Percentiles rank a stretch among this genome's conserved stretches.
Conservation (phyloP, 2,113 vertebrate genomes). For the Engraulis encrasicolus region DNA sequence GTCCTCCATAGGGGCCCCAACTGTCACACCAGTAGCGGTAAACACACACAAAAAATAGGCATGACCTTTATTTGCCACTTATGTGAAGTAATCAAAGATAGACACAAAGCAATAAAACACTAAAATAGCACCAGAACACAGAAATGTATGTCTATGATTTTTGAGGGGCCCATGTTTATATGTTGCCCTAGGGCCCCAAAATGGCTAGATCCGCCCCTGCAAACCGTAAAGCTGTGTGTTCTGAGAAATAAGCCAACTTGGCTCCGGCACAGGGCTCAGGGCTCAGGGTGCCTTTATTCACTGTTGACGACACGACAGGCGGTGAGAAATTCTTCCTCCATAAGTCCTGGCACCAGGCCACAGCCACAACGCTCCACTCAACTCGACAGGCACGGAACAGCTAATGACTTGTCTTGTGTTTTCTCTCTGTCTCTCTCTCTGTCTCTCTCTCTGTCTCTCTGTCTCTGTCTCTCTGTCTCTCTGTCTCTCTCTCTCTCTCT, state of each 20-base stretch:
- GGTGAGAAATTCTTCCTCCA: background rate
- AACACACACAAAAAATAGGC: no score
- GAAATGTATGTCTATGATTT: no score
- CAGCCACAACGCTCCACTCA: no score
- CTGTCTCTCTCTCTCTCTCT: background rate
- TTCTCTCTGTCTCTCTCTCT: background rate
- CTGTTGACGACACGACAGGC: background rate
- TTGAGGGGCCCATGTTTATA: no score
- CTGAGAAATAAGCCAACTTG: slow-evolving; percentile 32
- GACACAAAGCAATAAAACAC: no score
- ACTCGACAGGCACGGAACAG: background rate
- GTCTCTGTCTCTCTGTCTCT: background rate
- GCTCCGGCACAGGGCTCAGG: background rate
- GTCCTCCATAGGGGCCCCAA: no score
- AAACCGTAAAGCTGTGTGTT: slow-evolving; percentile 5
- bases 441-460: background rate
- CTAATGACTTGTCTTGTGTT: background rate
- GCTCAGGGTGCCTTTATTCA: background rate
- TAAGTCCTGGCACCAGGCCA: background rate
- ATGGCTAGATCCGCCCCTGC: no score
- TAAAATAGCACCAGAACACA: no score
- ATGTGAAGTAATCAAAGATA: no score
- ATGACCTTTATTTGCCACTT: no score
- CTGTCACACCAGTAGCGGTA: no score
- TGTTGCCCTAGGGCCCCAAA: no score